phyloP scores from a whole-genome alignment of 2,113 vertebrate species.

The Calyptomena viridis region DNA sequence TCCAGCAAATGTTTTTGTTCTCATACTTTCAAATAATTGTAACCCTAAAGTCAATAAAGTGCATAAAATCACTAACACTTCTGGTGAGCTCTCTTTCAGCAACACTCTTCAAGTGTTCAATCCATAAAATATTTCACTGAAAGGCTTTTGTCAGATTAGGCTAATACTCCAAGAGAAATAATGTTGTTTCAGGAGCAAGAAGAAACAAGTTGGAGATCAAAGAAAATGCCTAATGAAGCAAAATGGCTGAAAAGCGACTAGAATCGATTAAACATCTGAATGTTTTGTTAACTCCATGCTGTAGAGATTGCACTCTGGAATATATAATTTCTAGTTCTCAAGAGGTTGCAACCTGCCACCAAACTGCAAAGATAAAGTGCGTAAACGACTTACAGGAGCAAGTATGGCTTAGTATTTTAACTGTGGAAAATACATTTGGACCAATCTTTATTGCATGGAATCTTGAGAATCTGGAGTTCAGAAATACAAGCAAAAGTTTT shows the following conservation, averaged over 20 bases:
- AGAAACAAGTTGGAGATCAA: neutral
- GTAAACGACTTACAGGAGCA: neutral
- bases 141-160: neutral
- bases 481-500: neutral
- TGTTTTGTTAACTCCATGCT: neutral
- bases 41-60: neutral
- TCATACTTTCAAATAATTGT: neutral
- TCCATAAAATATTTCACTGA: neutral
- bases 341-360: neutral
- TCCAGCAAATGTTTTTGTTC: neutral
- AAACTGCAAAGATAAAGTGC: neutral
- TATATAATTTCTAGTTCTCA: neutral
- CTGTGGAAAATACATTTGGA: neutral
- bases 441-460: neutral
- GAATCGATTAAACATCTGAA: neutral
- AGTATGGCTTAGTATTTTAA: neutral
- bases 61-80: neutral
- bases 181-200: neutral
- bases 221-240: neutral
- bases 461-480: neutral
- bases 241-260: neutral
- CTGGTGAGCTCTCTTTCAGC: neutral
- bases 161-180: neutral
- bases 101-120: neutral
- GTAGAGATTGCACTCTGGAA: neutral